A percentile compares a stretch with the other conserved stretches of the same genome.
These are phyloP conservation scores for Trichonephila clavipes DNA, from an alignment of 1,140 invertebrate genomes.

Conservation along the genomic window DNA sequence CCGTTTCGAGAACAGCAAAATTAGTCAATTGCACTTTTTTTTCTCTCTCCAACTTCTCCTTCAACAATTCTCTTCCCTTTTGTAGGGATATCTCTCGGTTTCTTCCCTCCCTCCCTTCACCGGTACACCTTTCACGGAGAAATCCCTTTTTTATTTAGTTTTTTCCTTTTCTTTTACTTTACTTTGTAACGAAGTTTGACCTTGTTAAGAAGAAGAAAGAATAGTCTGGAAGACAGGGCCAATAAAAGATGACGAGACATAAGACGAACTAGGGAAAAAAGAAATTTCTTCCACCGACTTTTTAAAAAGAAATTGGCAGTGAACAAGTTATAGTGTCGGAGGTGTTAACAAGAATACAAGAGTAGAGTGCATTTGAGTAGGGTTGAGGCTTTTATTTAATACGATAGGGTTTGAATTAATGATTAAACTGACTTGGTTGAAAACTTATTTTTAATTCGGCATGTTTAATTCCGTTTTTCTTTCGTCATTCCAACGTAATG, in stretches of 20 bases:
- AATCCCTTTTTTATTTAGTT: constrained; percentile 11
- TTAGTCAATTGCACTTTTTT: constrained; percentile 71
- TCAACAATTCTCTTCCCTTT: constrained; percentile 65
- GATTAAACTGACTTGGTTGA: not conserved
- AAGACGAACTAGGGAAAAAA: not conserved
- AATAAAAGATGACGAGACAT: constrained; percentile 47
- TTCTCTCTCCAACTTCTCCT: constrained; percentile 48
- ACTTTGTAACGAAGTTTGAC: constrained; percentile 70
- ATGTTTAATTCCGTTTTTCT: no score
- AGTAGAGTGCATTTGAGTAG: not conserved
- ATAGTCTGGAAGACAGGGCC: not conserved
- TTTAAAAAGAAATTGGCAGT: constrained; percentile 33
- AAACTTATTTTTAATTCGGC: not conserved
- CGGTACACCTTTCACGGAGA: not conserved
- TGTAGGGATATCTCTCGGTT: constrained; percentile 24
- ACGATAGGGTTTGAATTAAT: not conserved
- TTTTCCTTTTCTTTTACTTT: constrained; percentile 19
- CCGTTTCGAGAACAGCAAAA: constrained; percentile 24
- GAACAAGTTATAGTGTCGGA: not conserved
- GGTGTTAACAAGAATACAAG: constrained; percentile 14
- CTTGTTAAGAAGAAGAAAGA: constrained; percentile 65
- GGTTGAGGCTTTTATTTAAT: not conserved
- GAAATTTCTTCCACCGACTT: not conserved
- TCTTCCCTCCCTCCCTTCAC: not conserved
- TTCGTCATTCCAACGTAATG: no score